Evolutionary conservation across 2,113 vertebrate species (phyloP), one percentile per base, ranked within the genome.

Genomic region (Plotosus lineatus): DNA sequence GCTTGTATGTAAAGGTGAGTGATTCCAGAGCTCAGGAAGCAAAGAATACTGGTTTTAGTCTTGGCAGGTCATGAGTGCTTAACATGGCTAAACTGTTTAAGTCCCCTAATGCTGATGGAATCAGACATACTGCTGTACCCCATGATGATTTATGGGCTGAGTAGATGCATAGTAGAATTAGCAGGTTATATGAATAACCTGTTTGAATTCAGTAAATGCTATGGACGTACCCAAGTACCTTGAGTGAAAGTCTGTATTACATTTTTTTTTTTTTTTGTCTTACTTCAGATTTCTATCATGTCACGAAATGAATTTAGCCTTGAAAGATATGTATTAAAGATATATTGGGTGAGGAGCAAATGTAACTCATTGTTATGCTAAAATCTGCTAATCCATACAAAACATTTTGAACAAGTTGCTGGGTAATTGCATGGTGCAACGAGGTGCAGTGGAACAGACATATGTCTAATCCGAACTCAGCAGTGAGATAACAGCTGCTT

Each of bases 51-150:
- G 48, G 46, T 75, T 55, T 55, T 10, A 36, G 60, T 6, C 55
- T 40, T 19, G 40, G 53, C 21, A 21, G 80, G 72, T 81, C 60
- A 81, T 46, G 48, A 65, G 42, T 60, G 48, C 50, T 56, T 66
- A 48, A 63, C 36, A 1, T 65, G 50, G 58, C 21, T 81, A 81
- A 81, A 81, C 38, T 66, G 58, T 38, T 75, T 75, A 81, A 81
- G 71, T 33, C 56, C 44, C n/a, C n/a, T 73, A 73, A 60, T 61
- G 28, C 55, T 73, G 26, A 26, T 72, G 15, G 23, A 40, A 58
- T 48, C 68, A 72, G 66, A 80, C 53, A 23, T 5, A 38, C 28
- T 75, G 73, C 17, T 42, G 7, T 58, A 58, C 28, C 55, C 44
- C 26, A 61, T 51, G 26, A 44, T 48, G 15, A 38, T 6, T 53